Base-by-base conservation (phyloP, 2,888 invertebrate genomes). In the Acronicta aceris region DNA sequence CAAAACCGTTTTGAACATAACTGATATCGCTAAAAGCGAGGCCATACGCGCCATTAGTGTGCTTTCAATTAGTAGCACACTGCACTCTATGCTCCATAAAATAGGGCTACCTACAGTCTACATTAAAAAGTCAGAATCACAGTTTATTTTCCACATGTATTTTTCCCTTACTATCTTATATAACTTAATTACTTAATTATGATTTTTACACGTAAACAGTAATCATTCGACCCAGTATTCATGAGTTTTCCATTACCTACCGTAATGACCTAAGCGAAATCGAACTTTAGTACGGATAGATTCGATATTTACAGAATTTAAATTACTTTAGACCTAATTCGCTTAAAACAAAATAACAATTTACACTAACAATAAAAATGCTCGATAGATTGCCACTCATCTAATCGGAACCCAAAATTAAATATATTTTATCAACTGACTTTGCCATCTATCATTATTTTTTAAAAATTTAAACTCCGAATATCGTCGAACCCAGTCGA, bases 261-360 rank as follows among this genome's bases (percentile, higher is more conserved):
- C 88, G 89, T 91, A 90, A 89, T 88, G 89, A 87, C 79, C 88
- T 91, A 91, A 88, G 89, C 87, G 86, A 91, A 90, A 90, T 89
- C 91, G 86, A 90, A 88, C 84, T 91, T 91, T 89, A 91, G 89
- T 91, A 89, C 76, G 87, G 84, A 90, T 92, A 92, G 88, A 90
- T 89, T 91, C 89, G 81, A 83, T 94, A 94, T 93, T 93, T 93
- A 93, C 94, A 93, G 79, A 80, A 81, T 90, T 93, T 93, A 92
- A 93, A 89, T 94, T 93, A 94, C 81, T 91, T 92, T 94, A 93
- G 86, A 91, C 83, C 88, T 93, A 93, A 67, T 80, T 87, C 87
- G 87, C 94, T 94, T 94, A 94, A 93, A 94, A 94, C 94, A 94
- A 94, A 94, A 93, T 94, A 94, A 94, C 94, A 94, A 94, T 94